Conservation (phyloP, 2,797 vertebrate genomes). For the Sebastes umbrosus region DNA sequence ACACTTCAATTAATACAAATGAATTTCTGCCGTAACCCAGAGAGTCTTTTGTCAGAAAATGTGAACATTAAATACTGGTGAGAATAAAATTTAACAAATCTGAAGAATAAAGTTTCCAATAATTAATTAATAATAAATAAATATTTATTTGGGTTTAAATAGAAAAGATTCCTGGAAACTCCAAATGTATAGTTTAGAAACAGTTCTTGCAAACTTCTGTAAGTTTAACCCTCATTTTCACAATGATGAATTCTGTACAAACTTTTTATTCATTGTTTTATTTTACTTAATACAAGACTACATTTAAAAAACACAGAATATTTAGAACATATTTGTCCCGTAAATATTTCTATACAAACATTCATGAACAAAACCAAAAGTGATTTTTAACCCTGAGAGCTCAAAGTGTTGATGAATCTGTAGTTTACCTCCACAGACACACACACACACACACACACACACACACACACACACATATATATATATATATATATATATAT, state of each 20-base stretch:
- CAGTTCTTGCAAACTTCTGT: too few species aligned
- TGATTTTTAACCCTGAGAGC: not conserved
- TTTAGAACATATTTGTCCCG: too few species aligned
- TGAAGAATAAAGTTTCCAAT: not conserved
- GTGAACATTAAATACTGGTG: too few species aligned
- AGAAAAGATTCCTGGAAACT: not conserved
- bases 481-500: too few species aligned
- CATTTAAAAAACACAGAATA: not conserved
- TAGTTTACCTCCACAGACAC: not conserved
- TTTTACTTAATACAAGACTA: not conserved
- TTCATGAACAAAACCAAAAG: not conserved
- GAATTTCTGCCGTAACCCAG: too few species aligned
- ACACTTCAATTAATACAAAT: too few species aligned
- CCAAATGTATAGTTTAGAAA: too few species aligned
- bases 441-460: too few species aligned
- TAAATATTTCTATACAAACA: not conserved
- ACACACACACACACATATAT: too few species aligned
- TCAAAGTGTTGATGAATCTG: not conserved
- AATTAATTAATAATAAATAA: not conserved
- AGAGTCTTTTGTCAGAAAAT: too few species aligned
- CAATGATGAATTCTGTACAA: not conserved
- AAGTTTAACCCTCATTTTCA: not conserved
- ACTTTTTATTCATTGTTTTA: not conserved
- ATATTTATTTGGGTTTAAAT: not conserved
- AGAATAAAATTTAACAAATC: too few species aligned